Percentiles rank a stretch among this genome's conserved stretches.
phyloP scores from a whole-genome alignment of 2,888 invertebrate genomes.

The Danaus chrysippus region DNA sequence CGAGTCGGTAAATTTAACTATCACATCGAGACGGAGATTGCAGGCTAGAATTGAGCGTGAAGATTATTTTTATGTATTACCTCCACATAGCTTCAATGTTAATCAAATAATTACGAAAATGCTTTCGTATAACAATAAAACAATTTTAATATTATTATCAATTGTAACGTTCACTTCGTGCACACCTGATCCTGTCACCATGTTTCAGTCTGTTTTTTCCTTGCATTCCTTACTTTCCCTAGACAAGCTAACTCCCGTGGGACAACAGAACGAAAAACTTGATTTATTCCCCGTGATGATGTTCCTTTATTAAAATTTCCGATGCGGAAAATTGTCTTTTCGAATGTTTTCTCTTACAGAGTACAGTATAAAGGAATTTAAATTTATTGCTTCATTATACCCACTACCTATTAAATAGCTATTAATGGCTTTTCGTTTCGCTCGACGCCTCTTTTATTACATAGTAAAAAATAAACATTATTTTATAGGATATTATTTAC shows the following conservation, averaged over 20 bases:
- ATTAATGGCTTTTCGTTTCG: constrained; percentile 1
- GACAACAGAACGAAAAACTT: constrained; percentile 27
- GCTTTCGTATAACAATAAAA: no score
- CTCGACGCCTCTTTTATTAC: background rate
- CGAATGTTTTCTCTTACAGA: constrained; percentile 27
- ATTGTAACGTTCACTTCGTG: no score
- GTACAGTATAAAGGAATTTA: constrained; percentile 25
- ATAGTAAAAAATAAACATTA: background rate
- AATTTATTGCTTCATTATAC: constrained; percentile 29
- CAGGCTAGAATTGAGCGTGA: no score
- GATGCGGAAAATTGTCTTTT: constrained; percentile 36
- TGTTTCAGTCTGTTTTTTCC: constrained; percentile 20
- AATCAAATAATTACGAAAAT: no score
- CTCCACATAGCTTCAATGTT: no score
- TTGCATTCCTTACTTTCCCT: constrained; percentile 13
- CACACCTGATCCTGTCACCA: background rate
- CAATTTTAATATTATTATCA: no score
- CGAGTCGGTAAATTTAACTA: no score
- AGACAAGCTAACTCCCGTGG: constrained; percentile 13
- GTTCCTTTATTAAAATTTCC: constrained; percentile 37
- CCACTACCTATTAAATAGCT: constrained; percentile 6
- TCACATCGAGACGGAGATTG: no score
- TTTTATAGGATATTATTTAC: no score
- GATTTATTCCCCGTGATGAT: constrained; percentile 42
- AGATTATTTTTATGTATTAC: no score